Evolutionary conservation across 2,888 invertebrate genomes (phyloP).

Genomic region (Noctua janthe): DNA sequence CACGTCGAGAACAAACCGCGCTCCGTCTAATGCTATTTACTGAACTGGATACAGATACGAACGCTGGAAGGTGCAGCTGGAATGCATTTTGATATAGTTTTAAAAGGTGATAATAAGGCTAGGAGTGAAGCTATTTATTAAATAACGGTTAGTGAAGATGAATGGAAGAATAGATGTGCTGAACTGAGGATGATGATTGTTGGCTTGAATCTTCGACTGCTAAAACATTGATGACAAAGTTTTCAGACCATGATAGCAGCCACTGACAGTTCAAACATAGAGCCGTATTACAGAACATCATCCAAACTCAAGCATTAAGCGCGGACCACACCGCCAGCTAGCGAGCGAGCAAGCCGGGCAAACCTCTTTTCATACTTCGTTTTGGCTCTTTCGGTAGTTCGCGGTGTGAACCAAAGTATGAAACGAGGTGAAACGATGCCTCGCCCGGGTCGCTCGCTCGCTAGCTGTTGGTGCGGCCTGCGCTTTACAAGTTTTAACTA

Average conservation of each 20-base stretch:
- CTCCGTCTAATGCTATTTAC: conserved; percentile 78
- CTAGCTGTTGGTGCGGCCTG: too few species aligned
- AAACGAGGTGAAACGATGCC: too few species aligned
- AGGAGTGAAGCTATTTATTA: background rate
- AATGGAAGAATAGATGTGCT: background rate
- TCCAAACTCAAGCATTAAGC: background rate
- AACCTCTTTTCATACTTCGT: too few species aligned
- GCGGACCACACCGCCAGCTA: too few species aligned
- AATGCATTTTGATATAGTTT: background rate
- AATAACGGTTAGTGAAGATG: background rate
- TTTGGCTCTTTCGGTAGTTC: too few species aligned
- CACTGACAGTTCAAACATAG: background rate
- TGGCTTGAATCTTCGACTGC: background rate
- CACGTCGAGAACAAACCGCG: conserved; percentile 73
- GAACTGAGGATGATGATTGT: background rate
- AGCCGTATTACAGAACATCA: background rate
- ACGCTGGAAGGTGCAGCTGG: conserved; percentile 61
- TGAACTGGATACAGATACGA: conserved; percentile 54
- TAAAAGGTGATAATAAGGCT: background rate
- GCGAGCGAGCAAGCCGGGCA: too few species aligned
- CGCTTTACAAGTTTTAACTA: background rate
- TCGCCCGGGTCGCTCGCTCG: too few species aligned
- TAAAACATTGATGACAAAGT: background rate
- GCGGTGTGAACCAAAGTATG: too few species aligned
- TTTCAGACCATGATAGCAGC: background rate